Percentiles rank a stretch among this genome's conserved stretches.
Conservation (phyloP, 2,797 vertebrate genomes). For the Tokudaia tokunoshimensis region DNA sequence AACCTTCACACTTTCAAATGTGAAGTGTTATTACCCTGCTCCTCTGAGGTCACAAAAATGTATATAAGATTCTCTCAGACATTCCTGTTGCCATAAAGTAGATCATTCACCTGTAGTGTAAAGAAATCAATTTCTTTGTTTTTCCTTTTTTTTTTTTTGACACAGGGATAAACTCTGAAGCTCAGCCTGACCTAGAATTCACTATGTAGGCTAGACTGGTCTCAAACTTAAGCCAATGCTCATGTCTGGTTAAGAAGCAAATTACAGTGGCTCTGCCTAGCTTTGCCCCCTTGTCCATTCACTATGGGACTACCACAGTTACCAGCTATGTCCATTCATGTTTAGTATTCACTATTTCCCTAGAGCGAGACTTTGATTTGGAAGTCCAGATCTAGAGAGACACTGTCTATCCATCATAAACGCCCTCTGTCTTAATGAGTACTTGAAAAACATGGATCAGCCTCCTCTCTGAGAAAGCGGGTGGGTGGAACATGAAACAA, state of each 20-base stretch:
- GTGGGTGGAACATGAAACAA: neutral
- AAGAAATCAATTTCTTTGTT: neutral
- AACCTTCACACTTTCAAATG: neutral
- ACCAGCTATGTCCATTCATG: neutral
- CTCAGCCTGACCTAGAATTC: neutral
- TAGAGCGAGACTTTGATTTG: neutral
- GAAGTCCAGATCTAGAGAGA: neutral
- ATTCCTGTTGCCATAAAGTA: too few species aligned
- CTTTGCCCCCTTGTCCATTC: too few species aligned
- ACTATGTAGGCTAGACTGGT: neutral
- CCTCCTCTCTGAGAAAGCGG: neutral
- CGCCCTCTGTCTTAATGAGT: neutral
- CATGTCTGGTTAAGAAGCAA: neutral
- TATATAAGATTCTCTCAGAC: neutral
- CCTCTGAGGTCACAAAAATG: neutral
- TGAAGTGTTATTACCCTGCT: neutral
- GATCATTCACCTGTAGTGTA: neutral
- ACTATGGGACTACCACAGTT: neutral
- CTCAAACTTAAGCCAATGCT: neutral
- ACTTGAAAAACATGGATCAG: neutral
- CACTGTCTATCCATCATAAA: neutral
- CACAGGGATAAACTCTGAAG: neutral
- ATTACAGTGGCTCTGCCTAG: neutral
- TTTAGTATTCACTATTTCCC: neutral
- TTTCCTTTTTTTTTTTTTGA: neutral